Base-by-base conservation (phyloP, 2,113 vertebrate genomes). In the Pithys albifrons region DNA sequence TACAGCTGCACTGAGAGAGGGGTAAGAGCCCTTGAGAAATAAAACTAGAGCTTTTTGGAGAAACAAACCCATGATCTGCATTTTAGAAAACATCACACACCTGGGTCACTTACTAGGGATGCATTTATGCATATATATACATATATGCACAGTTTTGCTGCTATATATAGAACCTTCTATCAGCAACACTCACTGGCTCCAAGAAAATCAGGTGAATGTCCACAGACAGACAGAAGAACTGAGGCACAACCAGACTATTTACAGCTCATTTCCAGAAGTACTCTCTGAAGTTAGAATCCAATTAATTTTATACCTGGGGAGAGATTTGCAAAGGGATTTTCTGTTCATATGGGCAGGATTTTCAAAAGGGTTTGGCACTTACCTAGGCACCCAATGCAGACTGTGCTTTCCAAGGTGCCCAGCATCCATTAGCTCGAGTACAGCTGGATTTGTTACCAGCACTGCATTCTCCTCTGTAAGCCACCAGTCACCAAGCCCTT, bases 191-290 rank as follows among this genome's bases (percentile, higher is more conserved):
- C 31, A 1, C 23, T 52, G 88, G 31, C 54, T 89, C 81, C 52
- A 51, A 74, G 61, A 85, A 43, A 77, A 52, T 76, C 88, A 93
- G 86, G 85, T 84, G 86, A 93, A 84, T 81, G 95, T 96, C 95
- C 72, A 0, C 75, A 93, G 92, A 88, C 75, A 93, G 92, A 88
- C 83, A 90, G 92, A 88, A 73, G 96, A 96, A 96, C 92, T 86
- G 95, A 97, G 95, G 88, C 88, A 97, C 93, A 94, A 81, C 86
- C 71, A 64, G 82, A 55, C 88, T 94, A 96, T 95, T 96, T 93
- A 95, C 85, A 93, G 88, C 65, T 88, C 6, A 3, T 91, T 94
- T 94, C 88, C 88, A 71, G 18, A 92, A 91, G 65, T 31, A 71
- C 69, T 35, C 95, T 94, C 88, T 96, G 91, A 97, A 95, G 89